Base-by-base conservation (phyloP, 1,140 invertebrate genomes). In the Neoseiulus cucumeris region DNA sequence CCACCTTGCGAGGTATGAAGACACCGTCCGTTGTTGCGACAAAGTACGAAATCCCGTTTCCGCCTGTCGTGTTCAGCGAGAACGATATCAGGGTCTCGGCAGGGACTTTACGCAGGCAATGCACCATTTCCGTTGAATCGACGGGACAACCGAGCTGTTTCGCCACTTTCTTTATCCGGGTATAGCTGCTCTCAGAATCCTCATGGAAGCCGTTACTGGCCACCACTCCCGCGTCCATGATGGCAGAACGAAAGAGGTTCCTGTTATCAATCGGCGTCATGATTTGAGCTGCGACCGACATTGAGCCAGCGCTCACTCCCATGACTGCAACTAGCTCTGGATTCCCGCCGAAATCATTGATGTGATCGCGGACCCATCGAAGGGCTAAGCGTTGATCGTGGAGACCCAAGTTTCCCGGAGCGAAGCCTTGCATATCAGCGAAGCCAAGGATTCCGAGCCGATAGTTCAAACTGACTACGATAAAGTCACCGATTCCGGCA, bases 381-480 rank as follows among this genome's bases (percentile, higher is more conserved):
- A 73, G 41, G 1, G 68, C 72, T 22, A 65, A n/a, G 14, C 51
- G 51, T 64, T 72, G 70, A 66, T 72, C 72, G 39, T 51, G 44
- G 4, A 73, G 22, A 5, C 71, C 72, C 1, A 85, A 74, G 64
- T n/a, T n/a, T n/a, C n/a, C n/a, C n/a, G n/a, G n/a, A n/a, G n/a
- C n/a, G n/a, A n/a, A n/a, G n/a, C n/a, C n/a, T n/a, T n/a, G n/a
- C n/a, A n/a, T n/a, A n/a, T n/a, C n/a, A n/a, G n/a, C n/a, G n/a
- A n/a, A n/a, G n/a, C n/a, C n/a, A n/a, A n/a, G n/a, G n/a, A n/a
- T n/a, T n/a, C n/a, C n/a, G n/a, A n/a, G n/a, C n/a, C 85, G 74
- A 71, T 87, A 86, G 73, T 86, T 85, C 1, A 85, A 75, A 0
- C 82, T 84, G 6, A 86, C 84, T 1, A 86, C 75, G 1, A 87